phyloP scores from a whole-genome alignment of 1,140 invertebrate genomes.

The Polyergus mexicanus region DNA sequence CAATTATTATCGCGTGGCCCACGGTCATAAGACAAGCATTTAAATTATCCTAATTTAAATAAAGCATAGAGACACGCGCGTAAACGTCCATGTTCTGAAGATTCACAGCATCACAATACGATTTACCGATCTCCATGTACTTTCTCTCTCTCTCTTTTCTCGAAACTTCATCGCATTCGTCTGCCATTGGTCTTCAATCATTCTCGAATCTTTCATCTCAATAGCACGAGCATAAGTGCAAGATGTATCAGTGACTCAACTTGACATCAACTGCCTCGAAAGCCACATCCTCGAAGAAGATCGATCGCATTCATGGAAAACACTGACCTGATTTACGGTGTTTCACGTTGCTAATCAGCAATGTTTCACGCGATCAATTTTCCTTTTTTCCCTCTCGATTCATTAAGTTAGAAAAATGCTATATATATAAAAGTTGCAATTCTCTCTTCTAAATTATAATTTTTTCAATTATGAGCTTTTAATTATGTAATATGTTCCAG shows the following conservation, averaged over 20 bases:
- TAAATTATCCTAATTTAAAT: conserved; percentile 56
- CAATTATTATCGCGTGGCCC: background rate
- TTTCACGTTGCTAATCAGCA: conserved; percentile 36
- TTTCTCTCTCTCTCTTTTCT: conserved; percentile 21
- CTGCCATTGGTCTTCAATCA: conserved; percentile 76
- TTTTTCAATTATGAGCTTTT: background rate
- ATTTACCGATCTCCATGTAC: conserved; percentile 74
- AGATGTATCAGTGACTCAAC: conserved; percentile 68
- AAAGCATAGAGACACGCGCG: background rate
- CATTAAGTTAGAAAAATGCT: background rate
- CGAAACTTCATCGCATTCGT: conserved; percentile 2
- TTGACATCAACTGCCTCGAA: conserved; percentile 27
- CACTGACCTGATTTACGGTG: conserved; percentile 62
- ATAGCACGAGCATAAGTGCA: conserved; percentile 67
- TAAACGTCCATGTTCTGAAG: conserved; percentile 63
- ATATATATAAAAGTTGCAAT: background rate
- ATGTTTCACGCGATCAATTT: conserved; percentile 40
- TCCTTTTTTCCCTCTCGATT: background rate
- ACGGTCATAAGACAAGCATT: background rate
- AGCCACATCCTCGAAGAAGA: conserved; percentile 63
- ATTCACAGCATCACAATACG: conserved; percentile 79
- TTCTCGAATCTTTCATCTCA: conserved; percentile 73
- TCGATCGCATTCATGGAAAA: conserved; percentile 60
- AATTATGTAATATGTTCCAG: background rate
- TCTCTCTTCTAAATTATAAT: background rate